phyloP scores from a whole-genome alignment of 2,113 vertebrate genomes.

The Buteo buteo region DNA sequence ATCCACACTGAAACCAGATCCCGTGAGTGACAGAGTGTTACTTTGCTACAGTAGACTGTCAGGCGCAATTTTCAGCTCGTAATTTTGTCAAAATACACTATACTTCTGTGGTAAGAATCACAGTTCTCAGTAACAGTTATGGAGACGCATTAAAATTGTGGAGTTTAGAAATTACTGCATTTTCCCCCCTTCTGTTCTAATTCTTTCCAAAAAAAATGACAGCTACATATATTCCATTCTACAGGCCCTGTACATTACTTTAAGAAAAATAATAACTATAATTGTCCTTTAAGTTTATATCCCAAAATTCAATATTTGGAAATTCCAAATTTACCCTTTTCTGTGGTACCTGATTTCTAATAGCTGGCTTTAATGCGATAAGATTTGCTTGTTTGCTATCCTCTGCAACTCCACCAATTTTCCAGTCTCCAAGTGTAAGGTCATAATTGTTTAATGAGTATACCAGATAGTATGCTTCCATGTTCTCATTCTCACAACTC shows the following conservation, averaged over 20 bases:
- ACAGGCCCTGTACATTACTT: not conserved
- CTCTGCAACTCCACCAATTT: not conserved
- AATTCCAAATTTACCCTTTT: not conserved
- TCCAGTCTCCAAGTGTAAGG: not conserved
- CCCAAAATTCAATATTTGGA: not conserved
- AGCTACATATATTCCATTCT: not conserved
- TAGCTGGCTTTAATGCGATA: not conserved
- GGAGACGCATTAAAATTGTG: not conserved
- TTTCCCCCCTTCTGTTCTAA: not conserved
- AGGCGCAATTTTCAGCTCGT: not conserved
- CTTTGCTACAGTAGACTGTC: not conserved
- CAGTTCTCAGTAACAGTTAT: not conserved
- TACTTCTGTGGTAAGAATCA: not conserved
- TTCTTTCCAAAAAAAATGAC: not conserved
- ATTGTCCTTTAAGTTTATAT: not conserved
- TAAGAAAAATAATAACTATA: not conserved
- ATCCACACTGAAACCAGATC: not conserved
- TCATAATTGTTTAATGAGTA: not conserved
- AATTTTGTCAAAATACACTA: not conserved
- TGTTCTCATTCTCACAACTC: not conserved
- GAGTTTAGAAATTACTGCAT: not conserved
- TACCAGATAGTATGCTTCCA: not conserved
- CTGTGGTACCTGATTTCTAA: not conserved
- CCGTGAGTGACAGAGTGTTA: not conserved
- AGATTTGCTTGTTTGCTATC: not conserved